These are phyloP conservation scores for Leucophenga maculata DNA, from an alignment of 2,888 invertebrate species.

Conservation along the genomic window DNA sequence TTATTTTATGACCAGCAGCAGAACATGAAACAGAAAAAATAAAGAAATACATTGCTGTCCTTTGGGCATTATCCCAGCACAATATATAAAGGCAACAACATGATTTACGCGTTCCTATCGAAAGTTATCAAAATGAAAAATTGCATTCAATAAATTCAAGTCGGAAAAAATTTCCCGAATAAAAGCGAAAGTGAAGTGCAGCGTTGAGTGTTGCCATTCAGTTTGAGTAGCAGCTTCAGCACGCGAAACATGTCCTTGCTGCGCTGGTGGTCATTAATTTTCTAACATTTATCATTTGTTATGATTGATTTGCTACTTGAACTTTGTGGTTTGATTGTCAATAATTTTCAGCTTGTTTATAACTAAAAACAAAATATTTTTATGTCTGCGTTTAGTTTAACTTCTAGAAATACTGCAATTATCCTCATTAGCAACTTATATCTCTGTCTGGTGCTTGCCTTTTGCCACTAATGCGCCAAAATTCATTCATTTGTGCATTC, in stretches of 20 bases:
- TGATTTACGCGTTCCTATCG: slow-evolving; percentile 10
- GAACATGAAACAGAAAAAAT: no score
- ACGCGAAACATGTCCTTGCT: background rate
- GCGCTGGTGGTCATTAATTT: background rate
- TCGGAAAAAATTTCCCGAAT: background rate
- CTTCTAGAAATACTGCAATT: no score
- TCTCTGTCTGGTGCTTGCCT: no score
- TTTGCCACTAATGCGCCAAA: background rate
- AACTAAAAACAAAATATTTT: no score
- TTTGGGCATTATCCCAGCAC: background rate
- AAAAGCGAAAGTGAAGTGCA: slow-evolving; percentile 19
- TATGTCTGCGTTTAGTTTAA: no score
- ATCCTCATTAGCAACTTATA: no score
- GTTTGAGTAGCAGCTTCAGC: no score
- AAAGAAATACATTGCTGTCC: background rate
- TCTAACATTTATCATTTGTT: slow-evolving; percentile 10
- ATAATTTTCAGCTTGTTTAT: no score
- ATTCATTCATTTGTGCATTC: slow-evolving; percentile 20
- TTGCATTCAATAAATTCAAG: slow-evolving; percentile 15
- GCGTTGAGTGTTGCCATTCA: background rate
- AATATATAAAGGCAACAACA: background rate
- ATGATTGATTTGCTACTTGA: slow-evolving; percentile 11
- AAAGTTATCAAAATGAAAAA: slow-evolving; percentile 20
- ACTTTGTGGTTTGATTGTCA: background rate
- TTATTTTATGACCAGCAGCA: no score